Conservation (phyloP, 2,113 vertebrate species). For the Pterocles burchelli region DNA sequence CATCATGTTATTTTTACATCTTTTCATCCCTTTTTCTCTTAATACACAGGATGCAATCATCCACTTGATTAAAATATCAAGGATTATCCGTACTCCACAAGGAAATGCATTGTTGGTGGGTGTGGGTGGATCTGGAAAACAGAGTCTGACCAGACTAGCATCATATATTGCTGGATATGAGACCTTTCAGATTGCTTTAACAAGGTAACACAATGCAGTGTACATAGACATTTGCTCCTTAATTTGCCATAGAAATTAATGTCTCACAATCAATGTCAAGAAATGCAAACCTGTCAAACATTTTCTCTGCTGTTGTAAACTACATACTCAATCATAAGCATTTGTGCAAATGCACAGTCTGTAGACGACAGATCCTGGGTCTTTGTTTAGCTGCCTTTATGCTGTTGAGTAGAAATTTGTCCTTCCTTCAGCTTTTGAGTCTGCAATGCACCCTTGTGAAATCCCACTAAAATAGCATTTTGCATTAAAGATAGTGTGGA, state of each 20-base stretch:
- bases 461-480: background rate
- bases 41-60: slow-evolving; percentile 80
- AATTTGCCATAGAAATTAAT: background rate
- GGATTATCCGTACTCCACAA: slow-evolving; percentile 81
- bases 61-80: slow-evolving; percentile 84
- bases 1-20: background rate
- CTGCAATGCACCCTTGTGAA: background rate
- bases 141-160: slow-evolving; percentile 82
- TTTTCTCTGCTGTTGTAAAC: background rate
- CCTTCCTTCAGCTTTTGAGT: background rate
- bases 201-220: slow-evolving; percentile 68
- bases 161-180: slow-evolving; percentile 85
- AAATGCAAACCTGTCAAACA: background rate
- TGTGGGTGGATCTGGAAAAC: slow-evolving; percentile 86
- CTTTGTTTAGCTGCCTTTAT: background rate
- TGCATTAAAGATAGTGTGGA: background rate
- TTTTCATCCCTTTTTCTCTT: background rate
- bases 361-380: background rate
- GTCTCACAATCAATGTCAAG: background rate
- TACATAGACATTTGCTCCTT: background rate
- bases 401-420: background rate
- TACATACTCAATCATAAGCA: background rate
- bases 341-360: background rate
- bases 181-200: slow-evolving; percentile 84
- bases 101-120: slow-evolving; percentile 86